phyloP scores from a whole-genome alignment of 2,797 vertebrate genomes.

The Intellagama lesueurii region DNA sequence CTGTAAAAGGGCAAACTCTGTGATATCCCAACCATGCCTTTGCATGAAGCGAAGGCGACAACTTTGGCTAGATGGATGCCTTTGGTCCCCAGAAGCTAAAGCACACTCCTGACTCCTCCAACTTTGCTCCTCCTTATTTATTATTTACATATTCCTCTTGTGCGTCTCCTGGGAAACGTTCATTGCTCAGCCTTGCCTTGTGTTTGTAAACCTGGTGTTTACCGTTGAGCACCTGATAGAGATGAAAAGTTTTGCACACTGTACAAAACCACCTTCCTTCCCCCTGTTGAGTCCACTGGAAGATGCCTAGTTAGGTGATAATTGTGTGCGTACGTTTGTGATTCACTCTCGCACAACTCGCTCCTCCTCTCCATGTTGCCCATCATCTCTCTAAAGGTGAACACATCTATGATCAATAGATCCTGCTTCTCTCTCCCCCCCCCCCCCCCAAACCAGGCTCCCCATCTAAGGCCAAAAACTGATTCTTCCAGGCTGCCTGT shows the following conservation, averaged over 20 bases:
- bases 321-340: accelerated
- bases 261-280: neutral
- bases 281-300: neutral
- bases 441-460: accelerated
- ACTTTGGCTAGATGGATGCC: neutral
- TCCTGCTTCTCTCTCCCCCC: neutral
- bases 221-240: neutral
- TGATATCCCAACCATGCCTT: conserved; percentile 22
- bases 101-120: neutral
- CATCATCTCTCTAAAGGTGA: conserved; percentile 3
- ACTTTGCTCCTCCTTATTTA: neutral
- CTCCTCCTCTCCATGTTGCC: conserved; percentile 18
- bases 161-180: neutral
- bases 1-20: conserved; percentile 6
- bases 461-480: neutral
- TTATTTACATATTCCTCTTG: neutral
- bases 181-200: neutral
- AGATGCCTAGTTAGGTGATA: neutral
- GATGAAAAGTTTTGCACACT: neutral
- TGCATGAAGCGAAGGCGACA: conserved; percentile 28
- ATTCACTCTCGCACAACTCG: neutral
- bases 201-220: neutral
- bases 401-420: neutral
- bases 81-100: conserved; percentile 7
- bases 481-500: neutral